These are phyloP conservation scores for Chrysopa pallens DNA, from an alignment of 1,140 invertebrate genomes.

Conservation along the genomic window DNA sequence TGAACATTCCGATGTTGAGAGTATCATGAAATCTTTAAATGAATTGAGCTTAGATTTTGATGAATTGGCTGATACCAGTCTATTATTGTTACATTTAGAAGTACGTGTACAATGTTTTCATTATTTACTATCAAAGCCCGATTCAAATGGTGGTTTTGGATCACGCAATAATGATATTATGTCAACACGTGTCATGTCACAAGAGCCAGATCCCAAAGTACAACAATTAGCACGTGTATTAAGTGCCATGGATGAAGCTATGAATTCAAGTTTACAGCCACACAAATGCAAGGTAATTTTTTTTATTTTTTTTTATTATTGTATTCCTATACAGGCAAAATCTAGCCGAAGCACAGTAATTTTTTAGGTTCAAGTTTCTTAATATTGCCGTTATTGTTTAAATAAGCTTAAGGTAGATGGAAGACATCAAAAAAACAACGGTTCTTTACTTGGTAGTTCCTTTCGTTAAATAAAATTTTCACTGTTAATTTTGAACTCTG, in stretches of 20 bases:
- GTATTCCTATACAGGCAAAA: too few species aligned
- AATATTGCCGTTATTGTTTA: too few species aligned
- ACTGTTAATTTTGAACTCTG: too few species aligned
- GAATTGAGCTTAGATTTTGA: conserved; percentile 65
- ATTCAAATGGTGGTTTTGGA: conserved; percentile 30
- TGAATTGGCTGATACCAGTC: conserved; percentile 75
- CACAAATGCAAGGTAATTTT: conserved; percentile 48
- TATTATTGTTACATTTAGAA: conserved; percentile 82
- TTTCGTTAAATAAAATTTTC: too few species aligned
- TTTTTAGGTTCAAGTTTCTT: too few species aligned
- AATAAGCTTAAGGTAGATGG: too few species aligned
- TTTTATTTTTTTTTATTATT: conserved; percentile 1
- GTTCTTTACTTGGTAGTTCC: too few species aligned
- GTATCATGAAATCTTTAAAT: conserved; percentile 30
- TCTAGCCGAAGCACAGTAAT: neutral
- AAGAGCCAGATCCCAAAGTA: conserved; percentile 67
- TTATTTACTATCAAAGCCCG: conserved; percentile 59
- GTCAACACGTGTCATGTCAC: conserved; percentile 21
- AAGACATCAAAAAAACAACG: too few species aligned
- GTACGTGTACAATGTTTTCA: conserved; percentile 89
- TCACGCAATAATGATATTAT: conserved; percentile 18
- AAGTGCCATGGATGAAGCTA: conserved; percentile 57
- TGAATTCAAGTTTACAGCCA: conserved; percentile 48
- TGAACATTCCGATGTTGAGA: conserved; percentile 13
- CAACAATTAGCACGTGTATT: conserved; percentile 64